A percentile compares a stretch with the other conserved stretches of the same genome.
phyloP scores from a whole-genome alignment of 1,140 invertebrate species.

The Hypothenemus hampei region DNA sequence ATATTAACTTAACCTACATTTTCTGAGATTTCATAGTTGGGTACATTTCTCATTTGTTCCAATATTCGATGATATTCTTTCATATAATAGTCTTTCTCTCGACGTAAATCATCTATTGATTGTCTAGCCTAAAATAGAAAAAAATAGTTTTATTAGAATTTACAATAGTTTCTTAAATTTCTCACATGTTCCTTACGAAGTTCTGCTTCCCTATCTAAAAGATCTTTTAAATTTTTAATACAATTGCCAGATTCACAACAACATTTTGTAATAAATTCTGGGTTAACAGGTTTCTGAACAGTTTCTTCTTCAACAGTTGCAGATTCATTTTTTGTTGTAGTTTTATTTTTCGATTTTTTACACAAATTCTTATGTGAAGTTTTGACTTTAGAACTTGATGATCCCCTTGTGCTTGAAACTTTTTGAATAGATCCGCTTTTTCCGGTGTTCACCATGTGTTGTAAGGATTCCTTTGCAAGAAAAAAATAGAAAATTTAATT shows the following conservation, averaged over 20 bases:
- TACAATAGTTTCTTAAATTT: neutral
- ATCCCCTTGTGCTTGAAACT: neutral
- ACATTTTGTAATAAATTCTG: conserved; percentile 16
- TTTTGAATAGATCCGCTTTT: conserved; percentile 1
- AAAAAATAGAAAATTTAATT: too few relatives aligned
- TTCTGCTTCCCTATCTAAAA: conserved; percentile 37
- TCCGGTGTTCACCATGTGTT: too few relatives aligned
- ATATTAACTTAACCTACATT: too few relatives aligned
- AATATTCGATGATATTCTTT: conserved; percentile 48
- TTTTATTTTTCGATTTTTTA: conserved; percentile 23
- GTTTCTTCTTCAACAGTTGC: neutral
- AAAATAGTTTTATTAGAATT: neutral
- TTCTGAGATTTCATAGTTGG: conserved; percentile 30
- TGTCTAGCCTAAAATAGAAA: conserved; percentile 25
- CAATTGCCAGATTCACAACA: conserved; percentile 31
- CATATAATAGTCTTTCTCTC: conserved; percentile 52
- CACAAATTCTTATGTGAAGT: conserved; percentile 13
- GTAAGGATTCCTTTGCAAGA: too few relatives aligned
- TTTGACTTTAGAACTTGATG: conserved; percentile 11
- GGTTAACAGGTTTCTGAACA: neutral
- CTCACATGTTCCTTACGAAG: conserved; percentile 32
- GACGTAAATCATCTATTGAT: conserved; percentile 30
- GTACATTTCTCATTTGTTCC: conserved; percentile 43
- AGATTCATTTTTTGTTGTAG: conserved; percentile 12
- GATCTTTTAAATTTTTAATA: conserved; percentile 33